Conservation (phyloP, 2,797 vertebrate genomes). For the Typhlichthys eigenmanni region DNA sequence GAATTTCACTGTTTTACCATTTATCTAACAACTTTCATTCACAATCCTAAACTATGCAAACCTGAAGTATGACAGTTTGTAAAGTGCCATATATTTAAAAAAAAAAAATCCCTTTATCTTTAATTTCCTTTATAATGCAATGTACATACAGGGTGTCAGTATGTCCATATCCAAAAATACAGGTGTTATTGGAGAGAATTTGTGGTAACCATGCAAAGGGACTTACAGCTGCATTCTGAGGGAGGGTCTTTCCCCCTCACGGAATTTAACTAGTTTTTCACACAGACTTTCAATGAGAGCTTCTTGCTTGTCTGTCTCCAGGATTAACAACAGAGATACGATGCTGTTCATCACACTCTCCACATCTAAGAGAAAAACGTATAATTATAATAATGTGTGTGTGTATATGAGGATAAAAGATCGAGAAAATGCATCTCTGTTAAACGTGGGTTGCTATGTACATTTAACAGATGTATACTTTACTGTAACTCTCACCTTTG, state of each 20-base stretch:
- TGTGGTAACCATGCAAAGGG: neutral
- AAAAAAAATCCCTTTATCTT: too few species aligned
- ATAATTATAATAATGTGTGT: neutral
- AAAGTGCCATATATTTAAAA: too few species aligned
- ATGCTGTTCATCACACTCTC: constrained; percentile 99
- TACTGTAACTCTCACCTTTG: constrained; percentile 82
- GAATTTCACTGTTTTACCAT: too few species aligned
- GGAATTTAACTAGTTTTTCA: constrained; percentile 95
- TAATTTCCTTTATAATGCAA: too few species aligned
- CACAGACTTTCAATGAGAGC: constrained; percentile 93
- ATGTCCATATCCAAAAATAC: neutral
- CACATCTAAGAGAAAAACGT: constrained; percentile 80
- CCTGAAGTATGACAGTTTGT: too few species aligned
- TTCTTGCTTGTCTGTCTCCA: constrained; percentile 97
- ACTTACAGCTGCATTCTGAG: constrained; percentile 96
- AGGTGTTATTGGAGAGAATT: neutral
- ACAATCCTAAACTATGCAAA: too few species aligned
- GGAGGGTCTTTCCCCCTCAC: constrained; percentile 96
- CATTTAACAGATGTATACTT: neutral
- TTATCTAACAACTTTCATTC: too few species aligned
- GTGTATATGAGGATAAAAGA: neutral
- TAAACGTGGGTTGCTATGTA: neutral
- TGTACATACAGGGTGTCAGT: neutral
- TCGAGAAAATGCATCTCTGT: too few species aligned
- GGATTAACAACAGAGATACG: constrained; percentile 91